Base-by-base conservation (phyloP, 2,888 invertebrate genomes). In the Lomographa bimaculata region DNA sequence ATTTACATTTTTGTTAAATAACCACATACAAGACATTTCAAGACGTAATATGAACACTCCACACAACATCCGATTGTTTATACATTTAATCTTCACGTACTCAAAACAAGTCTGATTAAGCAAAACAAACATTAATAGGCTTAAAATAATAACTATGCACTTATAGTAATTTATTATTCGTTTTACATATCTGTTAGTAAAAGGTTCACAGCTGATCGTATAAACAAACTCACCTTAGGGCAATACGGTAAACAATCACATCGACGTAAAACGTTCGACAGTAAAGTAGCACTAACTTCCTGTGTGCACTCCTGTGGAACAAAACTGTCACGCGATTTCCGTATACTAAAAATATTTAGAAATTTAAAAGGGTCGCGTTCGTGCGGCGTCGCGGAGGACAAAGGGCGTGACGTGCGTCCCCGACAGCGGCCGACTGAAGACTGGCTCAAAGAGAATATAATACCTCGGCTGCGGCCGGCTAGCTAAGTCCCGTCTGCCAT, bases 341-440 rank as follows among this genome's bases (percentile, higher is more conserved):
- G 72, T 58, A 61, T 60, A 76, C 71, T 79, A 79, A 79, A 81
- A 79, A 81, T 83, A 79, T 79, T 79, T 68, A 62, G 63, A 73
- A 64, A 63, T 60, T 65, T 62, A 64, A 70, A 71, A 72, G 75
- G 74, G 77, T 74, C 71, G 68, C 69, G 64, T 55, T 57, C 57
- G 54, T 16, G 51, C 48, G 46, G 50, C 41, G 39, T 45, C 32
- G 34, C 45, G 45, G 62, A 59, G 68, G 71, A 65, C 67, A 45
- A 68, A 78, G 77, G 78, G 70, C 85, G 84, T 76, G 78, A 70
- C 85, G 84, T 76, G 77, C 79, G 77, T 53, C 77, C 70, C 64
- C 66, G 61, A 50, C 73, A 63, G 62, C 79, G 70, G 64, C 63
- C 68, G 66, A 68, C 58, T 58, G 62, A 64, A 66, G 67, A 86